These are phyloP conservation scores for Pantelozetes paolii DNA, from an alignment of 2,888 invertebrate genomes.

Conservation along the genomic window DNA sequence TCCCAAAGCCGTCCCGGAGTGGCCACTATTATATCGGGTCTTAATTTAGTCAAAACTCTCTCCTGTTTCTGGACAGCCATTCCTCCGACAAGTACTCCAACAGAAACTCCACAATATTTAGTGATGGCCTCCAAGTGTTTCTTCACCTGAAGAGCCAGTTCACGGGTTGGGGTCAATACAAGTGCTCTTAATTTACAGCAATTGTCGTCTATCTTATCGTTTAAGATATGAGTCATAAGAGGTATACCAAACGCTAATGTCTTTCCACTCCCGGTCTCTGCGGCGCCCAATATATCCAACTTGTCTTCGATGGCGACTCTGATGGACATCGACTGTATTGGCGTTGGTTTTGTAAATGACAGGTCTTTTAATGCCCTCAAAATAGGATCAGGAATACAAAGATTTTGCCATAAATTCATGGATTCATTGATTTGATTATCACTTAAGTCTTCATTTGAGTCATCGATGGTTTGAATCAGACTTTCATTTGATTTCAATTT, in stretches of 20 bases:
- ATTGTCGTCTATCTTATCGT: constrained; percentile 52
- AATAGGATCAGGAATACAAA: constrained; percentile 63
- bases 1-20: constrained; percentile 98
- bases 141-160: constrained; percentile 88
- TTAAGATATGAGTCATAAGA: constrained; percentile 76
- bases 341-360: constrained; percentile 75
- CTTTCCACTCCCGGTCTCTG: constrained; percentile 86
- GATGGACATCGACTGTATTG: constrained; percentile 65
- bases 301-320: constrained; percentile 70
- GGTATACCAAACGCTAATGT: constrained; percentile 97
- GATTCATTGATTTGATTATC: constrained; percentile 30
- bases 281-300: constrained; percentile 93
- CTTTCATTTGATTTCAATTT: constrained; percentile 23
- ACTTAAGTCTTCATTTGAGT: constrained; percentile 8
- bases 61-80: constrained; percentile 91
- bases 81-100: constrained; percentile 73
- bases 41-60: constrained; percentile 65
- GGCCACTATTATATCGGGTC: constrained; percentile 89
- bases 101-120: constrained; percentile 69
- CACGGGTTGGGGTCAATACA: constrained; percentile 90
- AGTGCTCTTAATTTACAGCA: constrained; percentile 63
- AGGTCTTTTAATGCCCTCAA: constrained; percentile 69
- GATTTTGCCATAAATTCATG: constrained; percentile 54
- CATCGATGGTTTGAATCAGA: constrained; percentile 48
- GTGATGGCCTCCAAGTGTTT: constrained; percentile 74